phyloP scores from a whole-genome alignment of 2,888 invertebrate genomes.

The Molanna angustata region DNA sequence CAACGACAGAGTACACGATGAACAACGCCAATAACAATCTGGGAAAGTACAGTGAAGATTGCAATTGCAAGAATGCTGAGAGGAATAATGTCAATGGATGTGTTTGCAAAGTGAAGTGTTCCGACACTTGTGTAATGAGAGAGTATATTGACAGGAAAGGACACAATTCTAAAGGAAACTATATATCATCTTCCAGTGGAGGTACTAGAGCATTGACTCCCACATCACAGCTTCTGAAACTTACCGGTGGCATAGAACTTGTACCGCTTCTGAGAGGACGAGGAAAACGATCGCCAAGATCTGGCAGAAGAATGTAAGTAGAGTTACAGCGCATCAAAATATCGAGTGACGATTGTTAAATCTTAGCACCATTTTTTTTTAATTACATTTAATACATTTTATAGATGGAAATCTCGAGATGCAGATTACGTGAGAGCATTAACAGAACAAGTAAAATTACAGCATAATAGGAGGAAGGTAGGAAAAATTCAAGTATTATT shows the following conservation, averaged over 20 bases:
- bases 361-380: too few relatives aligned
- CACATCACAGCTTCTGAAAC: conserved; percentile 44
- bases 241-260: conserved; percentile 70
- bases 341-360: too few relatives aligned
- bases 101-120: conserved; percentile 5
- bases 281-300: conserved; percentile 42
- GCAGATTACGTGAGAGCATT: conserved; percentile 52
- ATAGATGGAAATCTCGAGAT: conserved; percentile 40
- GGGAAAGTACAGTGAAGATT: not conserved
- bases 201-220: conserved; percentile 38
- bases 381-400: conserved; percentile 5
- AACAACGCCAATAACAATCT: not conserved
- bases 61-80: not conserved
- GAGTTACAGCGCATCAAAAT: too few relatives aligned
- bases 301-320: conserved; percentile 13
- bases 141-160: not conserved
- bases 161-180: not conserved
- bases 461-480: conserved; percentile 45
- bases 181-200: conserved; percentile 1
- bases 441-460: conserved; percentile 52
- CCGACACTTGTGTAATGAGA: not conserved
- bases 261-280: conserved; percentile 72
- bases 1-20: too few relatives aligned
- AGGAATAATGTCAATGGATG: not conserved
- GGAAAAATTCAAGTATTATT: too few relatives aligned